Evolutionary conservation across 2,113 vertebrate species (phyloP).

Genomic region (Ochotona curzoniae): DNA sequence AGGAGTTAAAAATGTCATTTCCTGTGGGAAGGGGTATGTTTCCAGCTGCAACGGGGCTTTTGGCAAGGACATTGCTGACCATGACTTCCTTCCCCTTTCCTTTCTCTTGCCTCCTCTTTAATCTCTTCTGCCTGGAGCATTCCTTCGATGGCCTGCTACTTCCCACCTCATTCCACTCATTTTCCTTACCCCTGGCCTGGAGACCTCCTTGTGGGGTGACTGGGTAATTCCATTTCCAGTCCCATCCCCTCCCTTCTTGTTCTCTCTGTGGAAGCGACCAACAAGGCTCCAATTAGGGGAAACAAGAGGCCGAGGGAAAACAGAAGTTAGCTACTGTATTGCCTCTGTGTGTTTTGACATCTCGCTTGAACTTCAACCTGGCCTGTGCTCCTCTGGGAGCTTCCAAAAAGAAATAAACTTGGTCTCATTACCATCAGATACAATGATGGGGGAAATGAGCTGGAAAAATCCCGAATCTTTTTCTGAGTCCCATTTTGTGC

Average conservation of each 20-base stretch:
- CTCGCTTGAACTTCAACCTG: constrained; percentile 87
- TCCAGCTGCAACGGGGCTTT: not conserved
- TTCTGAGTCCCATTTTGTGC: constrained; percentile 84
- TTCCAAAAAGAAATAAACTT: constrained; percentile 83
- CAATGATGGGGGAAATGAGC: constrained; percentile 86
- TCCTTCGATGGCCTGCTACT: not conserved
- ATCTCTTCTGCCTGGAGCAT: not conserved
- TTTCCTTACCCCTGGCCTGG: constrained; percentile 61
- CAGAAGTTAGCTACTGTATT: constrained; percentile 82
- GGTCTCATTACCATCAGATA: constrained; percentile 87
- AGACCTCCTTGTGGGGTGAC: constrained; percentile 77
- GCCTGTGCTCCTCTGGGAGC: constrained; percentile 82
- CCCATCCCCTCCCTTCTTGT: constrained; percentile 24
- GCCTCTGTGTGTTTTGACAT: constrained; percentile 83
- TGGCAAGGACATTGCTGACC: not conserved
- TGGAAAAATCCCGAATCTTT: constrained; percentile 88
- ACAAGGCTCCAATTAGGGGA: constrained; percentile 85
- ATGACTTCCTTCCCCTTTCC: not conserved
- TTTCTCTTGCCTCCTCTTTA: not conserved
- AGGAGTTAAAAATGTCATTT: not conserved
- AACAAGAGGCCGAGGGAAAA: constrained; percentile 78
- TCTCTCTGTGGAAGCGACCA: constrained; percentile 61
- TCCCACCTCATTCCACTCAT: not conserved
- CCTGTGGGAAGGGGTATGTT: not conserved
- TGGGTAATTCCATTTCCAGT: constrained; percentile 78